Evolutionary conservation across 2,113 vertebrate species (phyloP).

Genomic region (Pyrgilauda ruficollis): DNA sequence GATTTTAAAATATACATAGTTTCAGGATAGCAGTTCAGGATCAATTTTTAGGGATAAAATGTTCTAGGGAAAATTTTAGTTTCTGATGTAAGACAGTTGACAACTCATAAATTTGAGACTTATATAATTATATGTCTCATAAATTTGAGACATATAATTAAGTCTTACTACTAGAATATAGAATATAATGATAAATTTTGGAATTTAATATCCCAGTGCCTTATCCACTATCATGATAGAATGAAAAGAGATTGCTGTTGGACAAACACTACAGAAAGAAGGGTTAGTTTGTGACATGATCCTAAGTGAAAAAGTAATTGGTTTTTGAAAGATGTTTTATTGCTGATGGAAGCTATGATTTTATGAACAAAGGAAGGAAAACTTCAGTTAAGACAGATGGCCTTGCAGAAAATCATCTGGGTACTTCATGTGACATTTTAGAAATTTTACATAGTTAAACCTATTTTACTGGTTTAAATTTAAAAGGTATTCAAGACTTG

Average conservation of each 20-base stretch:
- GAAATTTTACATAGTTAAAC: neutral
- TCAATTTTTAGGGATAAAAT: neutral
- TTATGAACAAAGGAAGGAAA: neutral
- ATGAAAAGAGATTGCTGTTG: neutral
- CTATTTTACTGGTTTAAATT: conserved; percentile 3
- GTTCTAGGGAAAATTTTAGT: neutral
- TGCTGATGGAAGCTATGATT: neutral
- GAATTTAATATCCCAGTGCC: neutral
- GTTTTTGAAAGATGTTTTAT: neutral
- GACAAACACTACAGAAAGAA: neutral
- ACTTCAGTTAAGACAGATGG: neutral
- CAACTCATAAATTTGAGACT: neutral
- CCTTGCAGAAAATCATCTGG: neutral
- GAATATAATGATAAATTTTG: neutral
- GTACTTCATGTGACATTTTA: neutral
- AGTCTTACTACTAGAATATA: neutral
- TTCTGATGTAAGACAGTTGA: neutral
- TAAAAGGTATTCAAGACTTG: neutral
- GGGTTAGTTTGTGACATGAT: neutral
- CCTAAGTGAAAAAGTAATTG: neutral
- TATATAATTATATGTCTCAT: neutral
- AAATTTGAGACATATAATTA: neutral
- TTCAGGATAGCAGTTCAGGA: neutral
- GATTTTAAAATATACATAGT: neutral
- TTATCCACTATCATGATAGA: neutral